Evolutionary conservation across 2,797 vertebrate genomes (phyloP).

Genomic region (Aldrovandia affinis): DNA sequence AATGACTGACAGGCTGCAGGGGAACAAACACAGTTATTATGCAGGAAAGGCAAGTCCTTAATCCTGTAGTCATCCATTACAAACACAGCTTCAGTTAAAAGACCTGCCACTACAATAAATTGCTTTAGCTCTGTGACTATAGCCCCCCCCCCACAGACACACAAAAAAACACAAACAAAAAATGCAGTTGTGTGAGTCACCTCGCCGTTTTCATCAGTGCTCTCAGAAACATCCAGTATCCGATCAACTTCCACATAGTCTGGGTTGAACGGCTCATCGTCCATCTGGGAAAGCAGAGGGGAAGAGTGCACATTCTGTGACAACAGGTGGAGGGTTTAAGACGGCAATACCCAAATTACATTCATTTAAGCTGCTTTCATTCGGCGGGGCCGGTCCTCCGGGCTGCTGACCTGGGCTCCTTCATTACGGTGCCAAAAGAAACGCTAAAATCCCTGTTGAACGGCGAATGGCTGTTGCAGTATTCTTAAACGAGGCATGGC

Average conservation of each 20-base stretch:
- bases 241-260: slow-evolving; percentile 97
- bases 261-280: slow-evolving; percentile 97
- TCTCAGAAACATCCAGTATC: slow-evolving; percentile 97
- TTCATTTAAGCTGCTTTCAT: no score
- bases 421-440: no score
- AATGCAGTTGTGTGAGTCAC: slow-evolving; percentile 64
- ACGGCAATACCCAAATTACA: no score
- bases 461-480: no score
- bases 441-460: no score
- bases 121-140: not conserved
- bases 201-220: slow-evolving; percentile 93
- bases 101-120: not conserved
- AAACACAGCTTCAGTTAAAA: not conserved
- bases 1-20: slow-evolving; percentile 93
- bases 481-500: no score
- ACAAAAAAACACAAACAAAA: not conserved
- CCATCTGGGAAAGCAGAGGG: slow-evolving; percentile 79
- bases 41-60: not conserved
- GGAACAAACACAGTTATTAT: not conserved
- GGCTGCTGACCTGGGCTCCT: no score
- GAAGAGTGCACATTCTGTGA: not conserved
- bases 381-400: no score
- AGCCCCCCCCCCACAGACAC: not conserved
- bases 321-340: no score
- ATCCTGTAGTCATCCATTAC: no score